These are phyloP conservation scores for Colostygia pectinataria DNA, from an alignment of 2,888 invertebrate species.

Conservation along the genomic window DNA sequence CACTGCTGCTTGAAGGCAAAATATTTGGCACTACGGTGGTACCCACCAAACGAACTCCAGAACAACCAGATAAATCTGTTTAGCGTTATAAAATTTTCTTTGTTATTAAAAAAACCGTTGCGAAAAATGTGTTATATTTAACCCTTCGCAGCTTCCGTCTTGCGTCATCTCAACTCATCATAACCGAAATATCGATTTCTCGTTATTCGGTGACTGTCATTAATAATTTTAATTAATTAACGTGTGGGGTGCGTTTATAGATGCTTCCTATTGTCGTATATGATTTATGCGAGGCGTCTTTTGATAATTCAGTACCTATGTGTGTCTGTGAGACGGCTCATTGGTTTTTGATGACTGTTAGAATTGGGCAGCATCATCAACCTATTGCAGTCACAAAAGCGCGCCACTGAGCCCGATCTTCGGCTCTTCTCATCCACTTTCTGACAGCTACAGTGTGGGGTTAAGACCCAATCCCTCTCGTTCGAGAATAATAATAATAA, in stretches of 20 bases:
- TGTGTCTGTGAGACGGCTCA: constrained; percentile 56
- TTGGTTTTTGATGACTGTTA: constrained; percentile 71
- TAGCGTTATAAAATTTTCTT: too few species aligned
- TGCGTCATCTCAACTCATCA: constrained; percentile 29
- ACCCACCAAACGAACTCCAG: too few species aligned
- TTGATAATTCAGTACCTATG: constrained; percentile 23
- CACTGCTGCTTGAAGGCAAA: too few species aligned
- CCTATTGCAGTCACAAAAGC: neutral
- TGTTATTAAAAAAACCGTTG: too few species aligned
- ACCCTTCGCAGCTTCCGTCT: constrained; percentile 24
- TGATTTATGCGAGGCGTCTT: constrained; percentile 66
- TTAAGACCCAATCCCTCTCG: too few species aligned
- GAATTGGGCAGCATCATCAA: constrained; percentile 4
- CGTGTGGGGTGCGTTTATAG: constrained; percentile 37
- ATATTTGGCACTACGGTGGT: too few species aligned
- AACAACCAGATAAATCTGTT: too few species aligned
- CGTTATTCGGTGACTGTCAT: constrained; percentile 72
- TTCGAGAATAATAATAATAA: too few species aligned
- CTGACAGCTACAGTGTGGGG: too few species aligned
- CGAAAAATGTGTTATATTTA: constrained; percentile 11
- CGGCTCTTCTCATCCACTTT: too few species aligned
- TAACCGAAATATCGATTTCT: constrained; percentile 64
- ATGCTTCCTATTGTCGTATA: constrained; percentile 41
- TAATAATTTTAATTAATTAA: constrained; percentile 81
- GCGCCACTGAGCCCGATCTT: too few species aligned